Conservation (phyloP, 2,113 vertebrate species). For the Misgurnus anguillicaudatus region DNA sequence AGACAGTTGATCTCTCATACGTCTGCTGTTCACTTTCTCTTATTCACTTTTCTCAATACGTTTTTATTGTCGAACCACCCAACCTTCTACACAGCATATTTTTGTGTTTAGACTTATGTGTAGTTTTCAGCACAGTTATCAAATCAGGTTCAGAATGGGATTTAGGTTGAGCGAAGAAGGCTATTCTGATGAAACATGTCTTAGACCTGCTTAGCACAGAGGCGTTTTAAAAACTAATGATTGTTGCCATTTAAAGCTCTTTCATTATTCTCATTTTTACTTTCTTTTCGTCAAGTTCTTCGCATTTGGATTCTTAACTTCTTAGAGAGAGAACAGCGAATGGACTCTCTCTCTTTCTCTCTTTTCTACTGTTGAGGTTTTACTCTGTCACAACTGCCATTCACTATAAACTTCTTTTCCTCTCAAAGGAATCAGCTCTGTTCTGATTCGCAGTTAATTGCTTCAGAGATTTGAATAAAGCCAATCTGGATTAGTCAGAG, state of each 20-base stretch:
- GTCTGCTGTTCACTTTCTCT: not conserved
- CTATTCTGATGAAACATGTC: constrained; percentile 70
- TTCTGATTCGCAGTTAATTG: constrained; percentile 69
- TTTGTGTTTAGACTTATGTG: constrained; percentile 50
- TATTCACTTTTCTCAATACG: not conserved
- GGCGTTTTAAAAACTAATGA: constrained; percentile 67
- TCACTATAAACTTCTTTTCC: constrained; percentile 49
- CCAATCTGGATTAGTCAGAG: constrained; percentile 64
- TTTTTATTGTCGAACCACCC: not conserved
- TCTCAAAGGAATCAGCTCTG: constrained; percentile 52
- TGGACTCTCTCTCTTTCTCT: constrained; percentile 49
- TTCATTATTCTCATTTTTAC: constrained; percentile 65
- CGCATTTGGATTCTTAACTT: constrained; percentile 71
- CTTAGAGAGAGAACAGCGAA: no score
- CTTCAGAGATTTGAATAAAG: constrained; percentile 62
- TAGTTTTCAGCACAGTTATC: constrained; percentile 62
- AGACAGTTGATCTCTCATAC: constrained; percentile 9
- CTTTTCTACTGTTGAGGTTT: constrained; percentile 32
- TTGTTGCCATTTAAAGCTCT: constrained; percentile 62
- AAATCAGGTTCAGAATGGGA: constrained; percentile 64
- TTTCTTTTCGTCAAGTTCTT: constrained; percentile 61
- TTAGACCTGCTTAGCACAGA: constrained; percentile 70
- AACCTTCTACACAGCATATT: not conserved
- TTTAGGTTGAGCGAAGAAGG: constrained; percentile 66
- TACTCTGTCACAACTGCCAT: constrained; percentile 43